These are phyloP conservation scores for Malurus splendens DNA, from an alignment of 2,797 vertebrate species.

Conservation along the genomic window DNA sequence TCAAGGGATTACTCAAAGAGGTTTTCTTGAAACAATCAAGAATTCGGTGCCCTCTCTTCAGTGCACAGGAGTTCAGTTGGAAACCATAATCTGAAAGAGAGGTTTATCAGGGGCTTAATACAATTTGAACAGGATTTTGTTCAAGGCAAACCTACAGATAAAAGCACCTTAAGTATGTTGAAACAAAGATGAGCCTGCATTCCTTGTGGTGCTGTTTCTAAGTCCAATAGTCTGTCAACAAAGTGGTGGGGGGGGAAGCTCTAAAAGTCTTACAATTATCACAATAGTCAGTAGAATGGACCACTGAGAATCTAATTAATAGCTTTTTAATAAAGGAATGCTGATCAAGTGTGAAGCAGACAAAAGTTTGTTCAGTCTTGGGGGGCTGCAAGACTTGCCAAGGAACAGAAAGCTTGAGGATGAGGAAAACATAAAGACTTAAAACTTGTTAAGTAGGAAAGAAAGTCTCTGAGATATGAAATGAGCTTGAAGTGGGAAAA, in stretches of 20 bases:
- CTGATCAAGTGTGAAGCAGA: neutral
- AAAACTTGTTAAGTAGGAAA: neutral
- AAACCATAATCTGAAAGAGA: conserved; percentile 66
- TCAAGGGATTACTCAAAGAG: conserved; percentile 78
- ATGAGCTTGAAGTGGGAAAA: neutral
- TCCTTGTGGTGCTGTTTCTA: conserved; percentile 39
- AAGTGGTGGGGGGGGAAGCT: neutral
- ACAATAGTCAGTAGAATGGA: neutral
- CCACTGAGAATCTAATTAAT: conserved; percentile 34
- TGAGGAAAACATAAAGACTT: neutral
- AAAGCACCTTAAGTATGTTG: conserved; percentile 59
- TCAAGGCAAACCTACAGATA: conserved; percentile 63
- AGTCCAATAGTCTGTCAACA: conserved; percentile 32
- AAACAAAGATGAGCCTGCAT: conserved; percentile 61
- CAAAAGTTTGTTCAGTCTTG: neutral
- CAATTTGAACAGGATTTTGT: conserved; percentile 71
- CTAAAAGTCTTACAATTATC: conserved; percentile 22
- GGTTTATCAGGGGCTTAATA: conserved; percentile 63
- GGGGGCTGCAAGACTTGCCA: neutral
- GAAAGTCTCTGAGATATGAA: neutral
- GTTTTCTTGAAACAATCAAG: conserved; percentile 68
- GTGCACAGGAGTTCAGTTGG: conserved; percentile 51
- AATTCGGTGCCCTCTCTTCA: conserved; percentile 65
- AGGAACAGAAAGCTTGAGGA: neutral
- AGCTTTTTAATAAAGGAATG: conserved; percentile 36